Conservation (phyloP, 1,140 invertebrate species). For the Acromyrmex echinatior region DNA sequence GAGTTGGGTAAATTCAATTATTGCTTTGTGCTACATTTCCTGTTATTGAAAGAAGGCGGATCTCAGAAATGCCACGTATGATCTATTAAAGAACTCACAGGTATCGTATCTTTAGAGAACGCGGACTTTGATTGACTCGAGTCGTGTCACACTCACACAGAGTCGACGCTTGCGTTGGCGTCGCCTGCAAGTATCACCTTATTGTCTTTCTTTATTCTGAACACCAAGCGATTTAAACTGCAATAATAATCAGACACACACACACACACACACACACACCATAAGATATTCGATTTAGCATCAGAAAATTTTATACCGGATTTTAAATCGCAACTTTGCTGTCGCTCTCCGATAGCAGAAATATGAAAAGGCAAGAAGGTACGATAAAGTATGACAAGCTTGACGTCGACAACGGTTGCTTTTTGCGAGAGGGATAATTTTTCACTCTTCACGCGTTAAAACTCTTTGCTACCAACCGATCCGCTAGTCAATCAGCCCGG, state of each 20-base stretch:
- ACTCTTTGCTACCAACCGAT: constrained; percentile 29
- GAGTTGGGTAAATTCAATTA: not conserved
- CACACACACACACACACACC: no score
- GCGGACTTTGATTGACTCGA: constrained; percentile 37
- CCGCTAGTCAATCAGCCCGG: not conserved
- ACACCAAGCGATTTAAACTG: not conserved
- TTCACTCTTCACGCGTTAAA: constrained; percentile 15
- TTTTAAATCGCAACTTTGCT: not conserved
- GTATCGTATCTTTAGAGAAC: constrained; percentile 58
- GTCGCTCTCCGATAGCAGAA: not conserved
- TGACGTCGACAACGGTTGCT: not conserved
- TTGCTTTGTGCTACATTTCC: not conserved
- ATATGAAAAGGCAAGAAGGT: not conserved
- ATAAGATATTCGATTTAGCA: no score
- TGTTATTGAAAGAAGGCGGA: not conserved
- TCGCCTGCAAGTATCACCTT: not conserved
- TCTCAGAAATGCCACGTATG: not conserved
- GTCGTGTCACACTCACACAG: constrained; percentile 57
- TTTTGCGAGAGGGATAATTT: constrained; percentile 34
- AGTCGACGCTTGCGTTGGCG: constrained; percentile 61
- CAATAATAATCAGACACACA: not conserved
- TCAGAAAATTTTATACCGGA: not conserved
- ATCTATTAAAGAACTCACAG: constrained; percentile 50
- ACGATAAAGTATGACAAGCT: not conserved
- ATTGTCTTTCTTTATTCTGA: not conserved